A percentile compares a stretch with the other conserved stretches of the same genome.
Conservation (phyloP, 1,140 invertebrate species). For the Cydia splendana region DNA sequence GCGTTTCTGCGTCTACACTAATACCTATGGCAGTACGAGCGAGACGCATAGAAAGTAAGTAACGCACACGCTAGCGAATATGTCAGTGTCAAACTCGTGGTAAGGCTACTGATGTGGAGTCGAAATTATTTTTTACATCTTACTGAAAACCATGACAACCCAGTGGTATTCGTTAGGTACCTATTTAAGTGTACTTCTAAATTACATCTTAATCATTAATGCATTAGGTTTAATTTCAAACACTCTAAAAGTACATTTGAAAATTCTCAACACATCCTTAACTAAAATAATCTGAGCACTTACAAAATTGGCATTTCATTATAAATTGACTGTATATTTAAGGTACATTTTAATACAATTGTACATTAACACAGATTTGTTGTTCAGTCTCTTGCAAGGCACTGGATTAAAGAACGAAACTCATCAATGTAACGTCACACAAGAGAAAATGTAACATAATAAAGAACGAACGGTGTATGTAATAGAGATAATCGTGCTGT, state of each 20-base stretch:
- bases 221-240: not conserved
- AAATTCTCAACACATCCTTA: not conserved
- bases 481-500: no score
- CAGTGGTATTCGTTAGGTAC: no score
- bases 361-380: constrained; percentile 27
- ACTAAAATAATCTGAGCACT: constrained; percentile 9
- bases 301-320: not conserved
- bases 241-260: not conserved
- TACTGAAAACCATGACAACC: no score
- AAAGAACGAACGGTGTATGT: no score
- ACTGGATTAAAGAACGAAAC: not conserved
- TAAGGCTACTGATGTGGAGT: no score
- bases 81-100: no score
- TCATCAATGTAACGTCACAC: not conserved
- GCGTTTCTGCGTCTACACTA: no score
- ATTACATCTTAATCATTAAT: not conserved
- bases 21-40: no score
- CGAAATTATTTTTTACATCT: no score
- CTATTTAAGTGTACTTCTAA: not conserved
- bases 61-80: no score
- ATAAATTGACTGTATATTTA: constrained; percentile 16
- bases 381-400: constrained; percentile 27
- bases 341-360: constrained; percentile 27
- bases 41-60: no score
- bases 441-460: not conserved